A percentile compares a stretch with the other conserved stretches of the same genome.
phyloP scores from a whole-genome alignment of 2,797 vertebrate genomes.

The Leucoraja ocellata region DNA sequence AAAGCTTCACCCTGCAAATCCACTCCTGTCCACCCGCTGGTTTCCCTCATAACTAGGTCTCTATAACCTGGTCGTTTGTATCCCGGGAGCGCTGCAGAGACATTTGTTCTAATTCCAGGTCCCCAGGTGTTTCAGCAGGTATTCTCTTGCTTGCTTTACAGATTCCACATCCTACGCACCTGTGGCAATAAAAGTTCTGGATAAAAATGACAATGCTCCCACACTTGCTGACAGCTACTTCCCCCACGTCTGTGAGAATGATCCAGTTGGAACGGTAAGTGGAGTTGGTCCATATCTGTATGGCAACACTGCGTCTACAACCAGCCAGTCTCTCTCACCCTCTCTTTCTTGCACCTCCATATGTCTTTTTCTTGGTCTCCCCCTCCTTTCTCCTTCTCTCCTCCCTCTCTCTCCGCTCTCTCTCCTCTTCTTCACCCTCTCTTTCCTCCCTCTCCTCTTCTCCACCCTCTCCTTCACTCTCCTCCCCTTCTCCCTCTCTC shows the following conservation, averaged over 20 bases:
- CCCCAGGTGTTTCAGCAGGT: neutral
- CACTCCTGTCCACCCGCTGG: no score
- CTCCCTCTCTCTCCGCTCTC: neutral
- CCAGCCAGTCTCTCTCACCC: neutral
- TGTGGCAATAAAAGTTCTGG: conserved; percentile 68
- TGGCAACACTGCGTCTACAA: neutral
- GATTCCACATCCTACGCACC: conserved; percentile 59
- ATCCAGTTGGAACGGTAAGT: conserved; percentile 64
- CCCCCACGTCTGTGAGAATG: conserved; percentile 77
- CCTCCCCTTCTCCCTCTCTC: neutral
- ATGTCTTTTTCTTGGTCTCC: neutral
- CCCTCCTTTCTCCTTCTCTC: no score
- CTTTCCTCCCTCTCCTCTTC: neutral
- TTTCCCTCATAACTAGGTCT: no score
- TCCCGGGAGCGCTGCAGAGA: no score
- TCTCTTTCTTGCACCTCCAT: neutral
- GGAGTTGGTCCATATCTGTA: neutral
- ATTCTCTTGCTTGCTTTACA: neutral
- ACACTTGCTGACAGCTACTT: conserved; percentile 62
- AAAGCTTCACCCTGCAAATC: no score
- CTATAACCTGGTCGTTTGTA: no score
- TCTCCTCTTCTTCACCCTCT: neutral
- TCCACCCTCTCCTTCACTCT: neutral
- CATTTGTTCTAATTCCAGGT: neutral
- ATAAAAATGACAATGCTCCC: conserved; percentile 83